phyloP scores from a whole-genome alignment of 2,888 invertebrate genomes.

The Taenaris catops region DNA sequence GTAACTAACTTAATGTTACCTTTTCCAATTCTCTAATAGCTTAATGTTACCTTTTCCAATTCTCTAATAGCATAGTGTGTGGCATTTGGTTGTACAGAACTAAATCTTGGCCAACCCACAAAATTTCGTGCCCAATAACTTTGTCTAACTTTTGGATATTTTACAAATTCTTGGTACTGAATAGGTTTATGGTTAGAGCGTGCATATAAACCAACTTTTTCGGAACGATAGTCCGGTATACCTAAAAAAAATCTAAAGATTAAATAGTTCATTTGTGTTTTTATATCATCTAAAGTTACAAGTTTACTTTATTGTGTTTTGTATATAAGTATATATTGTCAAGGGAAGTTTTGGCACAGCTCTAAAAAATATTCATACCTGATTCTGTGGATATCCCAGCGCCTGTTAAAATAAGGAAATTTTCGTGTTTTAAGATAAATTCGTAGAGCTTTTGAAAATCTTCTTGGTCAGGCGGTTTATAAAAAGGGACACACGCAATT shows the following conservation, averaged over 20 bases:
- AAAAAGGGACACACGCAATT: constrained; percentile 84
- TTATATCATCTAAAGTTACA: too few relatives aligned
- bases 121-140: constrained; percentile 98
- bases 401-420: constrained; percentile 89
- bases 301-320: too few relatives aligned
- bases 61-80: constrained; percentile 86
- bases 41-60: constrained; percentile 81
- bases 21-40: constrained; percentile 86
- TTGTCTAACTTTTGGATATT: constrained; percentile 82
- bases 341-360: too few relatives aligned
- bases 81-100: constrained; percentile 87
- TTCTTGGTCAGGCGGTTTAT: constrained; percentile 80
- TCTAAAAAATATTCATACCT: constrained; percentile 63
- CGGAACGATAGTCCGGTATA: constrained; percentile 96
- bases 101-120: constrained; percentile 94
- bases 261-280: too few relatives aligned
- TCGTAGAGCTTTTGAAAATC: constrained; percentile 80
- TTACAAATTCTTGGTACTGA: constrained; percentile 91
- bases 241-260: too few relatives aligned
- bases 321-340: too few relatives aligned
- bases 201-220: constrained; percentile 95
- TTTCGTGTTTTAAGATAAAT: constrained; percentile 78
- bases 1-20: constrained; percentile 32
- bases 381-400: constrained; percentile 99
- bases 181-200: constrained; percentile 91